Evolutionary conservation across 2,888 invertebrate species (phyloP).

Genomic region (Yponomeuta plumbellus): DNA sequence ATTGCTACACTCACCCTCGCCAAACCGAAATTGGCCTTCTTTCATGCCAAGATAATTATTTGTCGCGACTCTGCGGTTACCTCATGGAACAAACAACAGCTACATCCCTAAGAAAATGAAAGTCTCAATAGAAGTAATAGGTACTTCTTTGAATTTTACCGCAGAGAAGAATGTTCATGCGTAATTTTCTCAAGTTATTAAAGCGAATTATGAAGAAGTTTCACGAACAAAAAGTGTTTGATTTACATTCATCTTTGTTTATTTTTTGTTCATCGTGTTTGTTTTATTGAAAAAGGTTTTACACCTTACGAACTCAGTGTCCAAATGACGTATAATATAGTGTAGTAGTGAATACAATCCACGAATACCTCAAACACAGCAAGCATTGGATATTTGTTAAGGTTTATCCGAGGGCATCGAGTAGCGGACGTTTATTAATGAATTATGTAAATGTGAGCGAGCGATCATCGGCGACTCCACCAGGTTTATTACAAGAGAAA

Average conservation of each 20-base stretch:
- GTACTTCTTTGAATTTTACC: not conserved
- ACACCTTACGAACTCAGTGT: too few relatives aligned
- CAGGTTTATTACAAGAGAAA: constrained; percentile 56
- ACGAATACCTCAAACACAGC: not conserved
- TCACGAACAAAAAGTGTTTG: not conserved
- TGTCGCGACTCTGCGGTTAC: constrained; percentile 16
- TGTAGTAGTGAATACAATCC: not conserved
- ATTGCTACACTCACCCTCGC: constrained; percentile 25
- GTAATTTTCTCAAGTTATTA: constrained; percentile 1
- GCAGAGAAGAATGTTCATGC: not conserved
- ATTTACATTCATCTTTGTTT: not conserved
- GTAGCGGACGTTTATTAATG: constrained; percentile 61
- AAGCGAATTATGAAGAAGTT: not conserved
- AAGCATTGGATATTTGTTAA: constrained; percentile 45
- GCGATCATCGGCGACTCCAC: constrained; percentile 40
- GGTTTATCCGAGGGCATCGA: constrained; percentile 63
- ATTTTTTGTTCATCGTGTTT: not conserved
- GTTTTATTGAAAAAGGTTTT: too few relatives aligned
- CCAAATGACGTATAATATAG: not conserved
- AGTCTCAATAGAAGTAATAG: not conserved
- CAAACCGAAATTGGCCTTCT: constrained; percentile 34
- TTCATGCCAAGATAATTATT: constrained; percentile 33
- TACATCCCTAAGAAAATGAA: not conserved
- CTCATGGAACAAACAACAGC: constrained; percentile 2
- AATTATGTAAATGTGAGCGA: constrained; percentile 62